These are phyloP conservation scores for Actias luna DNA, from an alignment of 2,888 invertebrate genomes.

Conservation along the genomic window DNA sequence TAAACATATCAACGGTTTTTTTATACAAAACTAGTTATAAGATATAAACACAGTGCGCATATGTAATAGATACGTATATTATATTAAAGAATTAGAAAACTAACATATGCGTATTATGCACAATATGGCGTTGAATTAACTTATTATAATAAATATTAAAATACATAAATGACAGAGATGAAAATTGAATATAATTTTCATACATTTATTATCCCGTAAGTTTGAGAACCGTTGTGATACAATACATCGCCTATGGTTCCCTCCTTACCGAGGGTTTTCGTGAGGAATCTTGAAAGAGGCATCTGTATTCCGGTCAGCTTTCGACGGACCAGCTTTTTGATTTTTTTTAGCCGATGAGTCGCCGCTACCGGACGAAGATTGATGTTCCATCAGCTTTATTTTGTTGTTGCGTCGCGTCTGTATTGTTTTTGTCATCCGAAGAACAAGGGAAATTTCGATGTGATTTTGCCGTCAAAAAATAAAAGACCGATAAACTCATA, in stretches of 20 bases:
- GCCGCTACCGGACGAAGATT: constrained; percentile 57
- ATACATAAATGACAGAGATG: no score
- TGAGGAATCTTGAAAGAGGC: constrained; percentile 53
- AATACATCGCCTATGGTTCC: constrained; percentile 48
- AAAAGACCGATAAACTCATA: not conserved
- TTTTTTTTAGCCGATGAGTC: constrained; percentile 56
- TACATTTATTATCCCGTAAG: not conserved
- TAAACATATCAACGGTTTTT: no score
- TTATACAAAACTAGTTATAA: no score
- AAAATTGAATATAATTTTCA: not conserved
- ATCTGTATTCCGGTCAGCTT: constrained; percentile 65
- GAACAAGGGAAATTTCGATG: constrained; percentile 40
- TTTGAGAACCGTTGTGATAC: constrained; percentile 23
- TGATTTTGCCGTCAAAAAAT: constrained; percentile 23
- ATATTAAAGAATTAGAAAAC: no score
- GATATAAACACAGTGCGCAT: no score
- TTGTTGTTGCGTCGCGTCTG: constrained; percentile 40
- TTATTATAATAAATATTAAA: no score
- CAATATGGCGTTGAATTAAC: no score
- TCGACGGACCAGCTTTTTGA: constrained; percentile 60
- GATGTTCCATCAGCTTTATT: constrained; percentile 50
- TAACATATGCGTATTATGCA: no score
- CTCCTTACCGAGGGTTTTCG: constrained; percentile 39
- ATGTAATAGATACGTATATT: no score
- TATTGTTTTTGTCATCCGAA: constrained; percentile 49